Evolutionary conservation across 2,888 invertebrate species (phyloP).

Genomic region (Brenthis daphne): DNA sequence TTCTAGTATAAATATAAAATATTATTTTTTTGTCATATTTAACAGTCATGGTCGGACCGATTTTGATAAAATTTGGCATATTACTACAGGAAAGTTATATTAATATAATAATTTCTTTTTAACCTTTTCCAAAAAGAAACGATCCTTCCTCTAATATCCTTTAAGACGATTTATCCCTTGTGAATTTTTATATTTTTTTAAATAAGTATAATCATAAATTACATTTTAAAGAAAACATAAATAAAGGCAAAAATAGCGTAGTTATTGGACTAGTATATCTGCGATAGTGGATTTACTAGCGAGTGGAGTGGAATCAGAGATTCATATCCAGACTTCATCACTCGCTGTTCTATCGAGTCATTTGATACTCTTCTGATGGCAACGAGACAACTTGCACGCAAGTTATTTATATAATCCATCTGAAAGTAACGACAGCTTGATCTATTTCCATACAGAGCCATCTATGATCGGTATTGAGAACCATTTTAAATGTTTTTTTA

Average conservation of each 20-base stretch:
- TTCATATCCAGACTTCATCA: slow-evolving; percentile 62
- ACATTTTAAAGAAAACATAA: neutral
- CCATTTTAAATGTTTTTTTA: no score
- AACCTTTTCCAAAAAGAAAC: no score
- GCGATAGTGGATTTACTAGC: slow-evolving; percentile 63
- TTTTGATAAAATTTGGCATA: no score
- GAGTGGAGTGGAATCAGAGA: slow-evolving; percentile 66
- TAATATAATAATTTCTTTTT: no score
- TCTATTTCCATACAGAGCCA: no score
- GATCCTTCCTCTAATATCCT: neutral
- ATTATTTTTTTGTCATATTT: no score
- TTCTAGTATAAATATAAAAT: no score
- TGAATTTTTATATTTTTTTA: neutral
- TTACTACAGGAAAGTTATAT: no score
- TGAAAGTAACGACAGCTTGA: no score
- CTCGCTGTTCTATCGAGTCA: slow-evolving; percentile 80
- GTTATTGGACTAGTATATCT: slow-evolving; percentile 61
- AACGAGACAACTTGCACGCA: neutral
- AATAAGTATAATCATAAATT: no score
- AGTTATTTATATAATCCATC: neutral
- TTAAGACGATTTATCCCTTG: neutral
- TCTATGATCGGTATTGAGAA: no score
- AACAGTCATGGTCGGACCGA: no score
- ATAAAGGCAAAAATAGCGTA: slow-evolving; percentile 70
- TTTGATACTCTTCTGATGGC: slow-evolving; percentile 77